Conservation (phyloP, 2,797 vertebrate species). For the Rousettus madagascariensis region DNA sequence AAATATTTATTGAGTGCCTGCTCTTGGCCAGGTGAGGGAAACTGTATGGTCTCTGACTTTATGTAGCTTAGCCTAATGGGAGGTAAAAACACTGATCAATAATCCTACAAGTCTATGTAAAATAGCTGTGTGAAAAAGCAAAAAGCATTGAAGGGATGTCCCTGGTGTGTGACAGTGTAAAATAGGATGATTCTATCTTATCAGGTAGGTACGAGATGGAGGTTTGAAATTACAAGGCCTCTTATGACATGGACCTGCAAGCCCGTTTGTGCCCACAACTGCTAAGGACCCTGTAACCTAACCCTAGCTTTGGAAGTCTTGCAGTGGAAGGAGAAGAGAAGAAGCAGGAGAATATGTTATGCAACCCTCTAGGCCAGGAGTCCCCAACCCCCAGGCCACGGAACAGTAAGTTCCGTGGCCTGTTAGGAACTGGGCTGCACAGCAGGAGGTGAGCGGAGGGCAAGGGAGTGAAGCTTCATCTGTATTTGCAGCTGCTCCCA, state of each 20-base stretch:
- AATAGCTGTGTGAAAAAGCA: background rate
- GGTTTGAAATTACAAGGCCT: background rate
- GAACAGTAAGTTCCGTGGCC: too few species aligned
- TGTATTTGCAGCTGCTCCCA: too few species aligned
- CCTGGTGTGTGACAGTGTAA: rapidly evolving
- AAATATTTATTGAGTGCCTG: constrained; percentile 43
- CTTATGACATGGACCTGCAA: background rate
- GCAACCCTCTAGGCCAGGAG: too few species aligned
- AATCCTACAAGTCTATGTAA: background rate
- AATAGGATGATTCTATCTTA: background rate
- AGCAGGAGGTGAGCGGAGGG: too few species aligned
- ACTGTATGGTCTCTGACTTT: background rate
- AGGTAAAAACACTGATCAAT: background rate
- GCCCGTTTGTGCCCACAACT: background rate
- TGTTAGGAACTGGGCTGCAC: too few species aligned
- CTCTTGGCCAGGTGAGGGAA: background rate
- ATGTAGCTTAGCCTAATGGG: background rate
- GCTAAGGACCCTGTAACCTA: background rate
- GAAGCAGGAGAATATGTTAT: too few species aligned
- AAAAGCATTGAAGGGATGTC: background rate
- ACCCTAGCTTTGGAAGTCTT: background rate
- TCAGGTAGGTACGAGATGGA: background rate
- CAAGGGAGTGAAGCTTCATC: too few species aligned
- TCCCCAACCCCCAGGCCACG: too few species aligned
- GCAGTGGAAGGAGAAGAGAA: background rate